These are phyloP conservation scores for Thymelicus sylvestris DNA, from an alignment of 2,888 invertebrate species.

Conservation along the genomic window DNA sequence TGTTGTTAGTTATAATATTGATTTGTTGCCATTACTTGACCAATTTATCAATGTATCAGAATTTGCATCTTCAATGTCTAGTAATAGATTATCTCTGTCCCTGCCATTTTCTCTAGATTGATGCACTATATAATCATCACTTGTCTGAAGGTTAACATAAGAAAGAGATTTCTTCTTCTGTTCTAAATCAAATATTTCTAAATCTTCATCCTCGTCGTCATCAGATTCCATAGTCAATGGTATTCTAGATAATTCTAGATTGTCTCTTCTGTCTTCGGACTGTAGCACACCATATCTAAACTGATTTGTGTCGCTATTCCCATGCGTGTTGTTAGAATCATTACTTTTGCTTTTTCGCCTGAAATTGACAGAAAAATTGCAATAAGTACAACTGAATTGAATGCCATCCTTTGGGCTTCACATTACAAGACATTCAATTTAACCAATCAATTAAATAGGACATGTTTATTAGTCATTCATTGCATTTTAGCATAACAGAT, in stretches of 20 bases:
- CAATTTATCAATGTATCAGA: slow-evolving; percentile 74
- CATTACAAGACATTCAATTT: too few relatives aligned
- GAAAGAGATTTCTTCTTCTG: slow-evolving; percentile 77
- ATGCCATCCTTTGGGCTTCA: too few relatives aligned
- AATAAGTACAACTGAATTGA: not conserved
- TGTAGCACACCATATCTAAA: slow-evolving; percentile 81
- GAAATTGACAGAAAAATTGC: slow-evolving; percentile 51
- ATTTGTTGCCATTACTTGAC: slow-evolving; percentile 71
- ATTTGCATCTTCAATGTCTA: slow-evolving; percentile 74
- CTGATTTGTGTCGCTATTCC: slow-evolving; percentile 70
- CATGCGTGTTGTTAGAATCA: slow-evolving; percentile 61
- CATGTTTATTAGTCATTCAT: too few relatives aligned
- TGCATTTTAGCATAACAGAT: too few relatives aligned
- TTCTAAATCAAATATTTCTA: slow-evolving; percentile 79
- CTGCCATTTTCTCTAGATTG: slow-evolving; percentile 48
- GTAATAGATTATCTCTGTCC: slow-evolving; percentile 63
- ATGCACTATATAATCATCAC: slow-evolving; percentile 71
- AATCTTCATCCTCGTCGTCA: slow-evolving; percentile 78
- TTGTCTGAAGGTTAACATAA: slow-evolving; percentile 72
- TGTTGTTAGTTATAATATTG: slow-evolving; percentile 65
- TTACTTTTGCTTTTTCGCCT: slow-evolving; percentile 69
- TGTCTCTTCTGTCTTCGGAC: slow-evolving; percentile 74
- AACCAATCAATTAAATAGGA: too few relatives aligned
- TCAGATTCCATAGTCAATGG: slow-evolving; percentile 81
- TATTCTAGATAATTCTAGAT: slow-evolving; percentile 72